Base-by-base conservation (phyloP, 2,797 vertebrate species). In the Morelia viridis region DNA sequence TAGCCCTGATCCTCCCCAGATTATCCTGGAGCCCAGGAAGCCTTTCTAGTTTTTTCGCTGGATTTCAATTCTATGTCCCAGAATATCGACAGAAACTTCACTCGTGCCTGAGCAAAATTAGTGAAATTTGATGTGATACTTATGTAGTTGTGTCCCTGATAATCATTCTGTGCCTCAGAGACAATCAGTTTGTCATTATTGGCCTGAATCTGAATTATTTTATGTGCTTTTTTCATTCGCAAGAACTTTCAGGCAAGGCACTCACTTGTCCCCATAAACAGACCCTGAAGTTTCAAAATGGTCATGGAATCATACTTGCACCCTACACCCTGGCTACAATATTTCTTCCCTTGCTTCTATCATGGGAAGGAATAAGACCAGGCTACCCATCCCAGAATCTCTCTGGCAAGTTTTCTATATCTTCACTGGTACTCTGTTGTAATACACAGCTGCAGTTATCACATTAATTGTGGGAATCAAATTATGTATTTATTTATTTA, bases 11-110 rank as follows among this genome's bases (percentile, higher is more conserved):
- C 10, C 76, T 24, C 19, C 56, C 93, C 91, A 91, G 0, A 83
- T 93, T 65, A 94, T 90, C 93, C 93, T 90, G 88, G 94, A 95
- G 95, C 94, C 58, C 56, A 86, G 28, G 26, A 92, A 89, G 62
- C 57, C 9, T 85, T 92, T 89, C 61, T 22, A 6, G 62, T 80
- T 80, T 46, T 89, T 76, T 76, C 5, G 28, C 41, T 61, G 28
- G 22, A 41, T 92, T 87, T 87, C 64, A 87, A 24, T 76, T 53
- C 88, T 35, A 56, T 53, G 19, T 8, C 12, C 0, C 89, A 50
- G 76, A 56, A 46, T 87, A 80, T 60, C 41, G 50, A 17, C 6
- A 28, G 41, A 56, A 62, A 35, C 24, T 71, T 56, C 84, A 80
- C 68, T 22, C 5, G 22, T 86, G 46, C 19, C 88, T 46, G 53